A percentile compares a stretch with the other conserved stretches of the same genome.
Conservation (phyloP, 2,888 invertebrate species). For the Quadroppia sp. region DNA sequence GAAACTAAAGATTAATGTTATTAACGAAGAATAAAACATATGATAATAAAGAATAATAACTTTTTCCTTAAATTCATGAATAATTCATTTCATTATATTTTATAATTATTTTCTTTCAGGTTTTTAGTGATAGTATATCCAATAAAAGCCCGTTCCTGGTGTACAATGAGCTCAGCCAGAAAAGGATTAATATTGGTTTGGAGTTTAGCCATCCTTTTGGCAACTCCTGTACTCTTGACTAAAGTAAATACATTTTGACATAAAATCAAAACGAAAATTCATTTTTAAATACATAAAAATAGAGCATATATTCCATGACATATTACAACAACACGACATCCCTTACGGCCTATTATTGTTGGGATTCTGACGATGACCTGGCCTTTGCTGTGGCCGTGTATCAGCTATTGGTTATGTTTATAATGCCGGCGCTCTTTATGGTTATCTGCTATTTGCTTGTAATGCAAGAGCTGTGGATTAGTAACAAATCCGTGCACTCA, state of each 20-base stretch:
- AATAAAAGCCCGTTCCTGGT: conserved; percentile 47
- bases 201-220: conserved; percentile 46
- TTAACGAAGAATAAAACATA: too few species aligned
- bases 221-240: conserved; percentile 47
- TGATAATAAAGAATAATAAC: too few species aligned
- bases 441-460: conserved; percentile 54
- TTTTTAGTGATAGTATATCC: conserved; percentile 48
- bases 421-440: conserved; percentile 53
- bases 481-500: conserved; percentile 52
- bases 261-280: neutral
- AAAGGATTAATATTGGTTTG: conserved; percentile 47
- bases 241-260: conserved; percentile 42
- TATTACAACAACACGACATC: conserved; percentile 49
- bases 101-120: conserved; percentile 32
- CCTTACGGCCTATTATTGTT: conserved; percentile 49
- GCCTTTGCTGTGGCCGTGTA: conserved; percentile 52
- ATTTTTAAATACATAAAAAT: neutral
- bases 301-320: conserved; percentile 49
- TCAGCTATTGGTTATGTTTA: conserved; percentile 54
- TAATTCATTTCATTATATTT: too few species aligned
- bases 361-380: conserved; percentile 47
- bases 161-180: conserved; percentile 47
- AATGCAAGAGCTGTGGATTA: conserved; percentile 55
- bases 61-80: too few species aligned
- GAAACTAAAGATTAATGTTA: too few species aligned